These are phyloP conservation scores for Excalfactoria chinensis DNA, from an alignment of 2,113 vertebrate species.

Conservation along the genomic window DNA sequence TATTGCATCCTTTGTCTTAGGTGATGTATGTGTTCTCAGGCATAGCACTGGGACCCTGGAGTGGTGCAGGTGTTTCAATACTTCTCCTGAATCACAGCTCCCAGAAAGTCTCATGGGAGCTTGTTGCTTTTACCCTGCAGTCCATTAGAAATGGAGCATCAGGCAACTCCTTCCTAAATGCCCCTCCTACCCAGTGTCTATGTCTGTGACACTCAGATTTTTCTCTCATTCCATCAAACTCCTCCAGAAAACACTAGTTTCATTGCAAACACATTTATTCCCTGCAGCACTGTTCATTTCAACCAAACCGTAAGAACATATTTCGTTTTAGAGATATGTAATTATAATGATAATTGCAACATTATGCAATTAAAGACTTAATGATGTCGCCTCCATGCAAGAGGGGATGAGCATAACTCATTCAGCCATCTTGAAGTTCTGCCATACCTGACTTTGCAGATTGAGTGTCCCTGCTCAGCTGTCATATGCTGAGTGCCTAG, in stretches of 20 bases:
- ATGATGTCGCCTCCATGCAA: neutral
- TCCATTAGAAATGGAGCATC: neutral
- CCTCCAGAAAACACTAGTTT: neutral
- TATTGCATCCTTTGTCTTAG: neutral
- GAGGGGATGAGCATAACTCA: neutral
- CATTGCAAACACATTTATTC: neutral
- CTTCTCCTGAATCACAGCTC: neutral
- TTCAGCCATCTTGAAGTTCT: neutral
- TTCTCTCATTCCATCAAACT: neutral
- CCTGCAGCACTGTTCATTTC: neutral
- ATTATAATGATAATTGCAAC: too few species aligned
- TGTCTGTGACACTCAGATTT: neutral
- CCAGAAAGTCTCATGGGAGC: neutral
- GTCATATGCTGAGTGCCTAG: neutral
- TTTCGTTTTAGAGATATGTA: neutral
- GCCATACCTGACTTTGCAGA: neutral
- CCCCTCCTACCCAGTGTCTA: neutral
- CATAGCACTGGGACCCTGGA: neutral
- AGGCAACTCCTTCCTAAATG: neutral
- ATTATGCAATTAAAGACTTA: neutral
- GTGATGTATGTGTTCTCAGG: neutral
- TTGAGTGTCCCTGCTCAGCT: neutral
- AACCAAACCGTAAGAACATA: neutral
- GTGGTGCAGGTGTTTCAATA: fast-evolving
- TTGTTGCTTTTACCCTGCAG: neutral